These are phyloP conservation scores for Perognathus longimembris DNA, from an alignment of 2,113 vertebrate species.

Conservation along the genomic window DNA sequence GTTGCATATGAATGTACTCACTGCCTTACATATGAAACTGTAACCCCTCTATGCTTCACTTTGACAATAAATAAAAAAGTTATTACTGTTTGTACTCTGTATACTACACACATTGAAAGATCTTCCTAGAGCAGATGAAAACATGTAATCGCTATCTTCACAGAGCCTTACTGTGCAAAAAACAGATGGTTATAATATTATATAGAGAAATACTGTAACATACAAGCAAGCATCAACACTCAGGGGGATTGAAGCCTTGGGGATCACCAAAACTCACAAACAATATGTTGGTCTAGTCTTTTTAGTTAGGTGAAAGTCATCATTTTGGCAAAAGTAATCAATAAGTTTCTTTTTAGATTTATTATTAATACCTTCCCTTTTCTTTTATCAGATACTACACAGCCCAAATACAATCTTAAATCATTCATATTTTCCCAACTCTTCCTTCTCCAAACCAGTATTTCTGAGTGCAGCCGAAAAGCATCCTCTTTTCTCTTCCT, in stretches of 20 bases:
- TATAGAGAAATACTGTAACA: neutral
- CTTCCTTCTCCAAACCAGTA: neutral
- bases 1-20: too few relatives aligned
- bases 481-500: neutral
- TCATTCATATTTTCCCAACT: neutral
- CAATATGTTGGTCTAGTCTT: neutral
- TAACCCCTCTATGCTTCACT: too few relatives aligned
- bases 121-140: neutral
- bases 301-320: neutral
- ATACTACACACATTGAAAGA: neutral
- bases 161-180: neutral
- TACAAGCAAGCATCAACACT: neutral
- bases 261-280: neutral
- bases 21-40: too few relatives aligned
- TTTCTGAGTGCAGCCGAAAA: neutral
- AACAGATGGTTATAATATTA: neutral
- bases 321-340: neutral
- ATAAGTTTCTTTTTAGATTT: neutral
- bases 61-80: too few relatives aligned
- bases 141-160: neutral
- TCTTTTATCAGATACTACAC: too few relatives aligned
- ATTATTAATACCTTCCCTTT: neutral
- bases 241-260: neutral
- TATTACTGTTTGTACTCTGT: neutral
- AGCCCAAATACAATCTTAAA: neutral